Conservation (phyloP, 37 sponge, comb jelly and placozoan species). For the Spongia lamella region DNA sequence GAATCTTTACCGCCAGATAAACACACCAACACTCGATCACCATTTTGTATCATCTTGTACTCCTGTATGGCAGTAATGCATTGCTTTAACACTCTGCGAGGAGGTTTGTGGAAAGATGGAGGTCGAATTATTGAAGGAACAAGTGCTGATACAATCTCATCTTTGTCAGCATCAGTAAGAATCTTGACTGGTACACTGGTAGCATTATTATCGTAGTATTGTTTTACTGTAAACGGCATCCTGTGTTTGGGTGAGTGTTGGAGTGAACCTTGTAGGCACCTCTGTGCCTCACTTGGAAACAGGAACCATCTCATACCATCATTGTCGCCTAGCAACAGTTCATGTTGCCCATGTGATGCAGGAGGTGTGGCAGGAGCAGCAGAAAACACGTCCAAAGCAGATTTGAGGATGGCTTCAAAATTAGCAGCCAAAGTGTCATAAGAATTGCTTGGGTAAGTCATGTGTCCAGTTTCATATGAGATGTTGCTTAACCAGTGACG, state of each 20-base stretch:
- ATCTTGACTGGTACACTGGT: too few species aligned
- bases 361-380: too few species aligned
- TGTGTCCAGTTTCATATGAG: slow-evolving; percentile 41
- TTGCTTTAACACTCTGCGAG: neutral
- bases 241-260: slow-evolving; percentile 2
- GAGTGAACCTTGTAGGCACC: slow-evolving; percentile 13
- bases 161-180: too few species aligned
- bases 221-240: too few species aligned
- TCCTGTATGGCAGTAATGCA: slow-evolving; percentile 73
- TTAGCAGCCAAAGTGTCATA: slow-evolving; percentile 8
- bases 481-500: slow-evolving; percentile 71
- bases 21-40: slow-evolving; percentile 84
- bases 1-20: slow-evolving; percentile 96
- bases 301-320: slow-evolving; percentile 83
- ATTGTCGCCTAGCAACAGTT: slow-evolving; percentile 38
- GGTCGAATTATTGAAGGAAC: neutral
- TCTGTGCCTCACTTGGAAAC: slow-evolving; percentile 73
- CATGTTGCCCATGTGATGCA: slow-evolving; percentile 30
- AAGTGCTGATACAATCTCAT: too few species aligned
- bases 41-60: slow-evolving; percentile 78
- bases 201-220: too few species aligned
- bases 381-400: too few species aligned
- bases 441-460: slow-evolving; percentile 19
- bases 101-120: neutral
- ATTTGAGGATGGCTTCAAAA: slow-evolving; percentile 20